These are phyloP conservation scores for Ophiothrix spiculata DNA, from an alignment of 35 echinoderm and acorn worm species.

Conservation along the genomic window DNA sequence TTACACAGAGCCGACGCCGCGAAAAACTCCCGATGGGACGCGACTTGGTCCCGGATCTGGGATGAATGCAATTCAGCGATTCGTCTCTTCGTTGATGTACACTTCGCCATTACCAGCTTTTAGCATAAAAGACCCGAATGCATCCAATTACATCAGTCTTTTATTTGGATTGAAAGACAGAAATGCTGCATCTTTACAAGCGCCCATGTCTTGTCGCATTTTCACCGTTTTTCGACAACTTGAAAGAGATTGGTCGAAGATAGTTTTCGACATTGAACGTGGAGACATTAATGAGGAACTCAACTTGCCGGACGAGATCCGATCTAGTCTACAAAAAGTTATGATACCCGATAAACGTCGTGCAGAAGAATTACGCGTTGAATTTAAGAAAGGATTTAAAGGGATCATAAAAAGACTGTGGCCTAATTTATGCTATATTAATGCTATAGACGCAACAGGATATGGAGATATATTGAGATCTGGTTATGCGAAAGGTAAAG, in stretches of 20 bases:
- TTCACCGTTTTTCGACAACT: not conserved
- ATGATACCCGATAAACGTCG: not conserved
- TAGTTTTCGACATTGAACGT: not conserved
- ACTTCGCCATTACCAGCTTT: slow-evolving; percentile 1
- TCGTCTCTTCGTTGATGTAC: not conserved
- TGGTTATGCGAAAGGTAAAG: slow-evolving; percentile 35
- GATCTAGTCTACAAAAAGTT: not conserved
- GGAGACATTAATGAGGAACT: not conserved
- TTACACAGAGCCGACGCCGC: slow-evolving; percentile 3
- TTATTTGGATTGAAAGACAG: not conserved
- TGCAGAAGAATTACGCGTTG: not conserved
- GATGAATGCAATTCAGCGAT: not conserved
- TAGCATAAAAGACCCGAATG: not conserved
- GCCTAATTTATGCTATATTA: not conserved
- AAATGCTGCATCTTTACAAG: not conserved
- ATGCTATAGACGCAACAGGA: slow-evolving; percentile 22
- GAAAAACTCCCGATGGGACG: not conserved
- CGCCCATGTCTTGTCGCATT: not conserved
- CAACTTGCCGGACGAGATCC: not conserved
- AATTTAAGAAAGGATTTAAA: not conserved
- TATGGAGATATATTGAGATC: slow-evolving; percentile 1
- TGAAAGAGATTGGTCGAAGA: not conserved
- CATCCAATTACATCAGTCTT: not conserved
- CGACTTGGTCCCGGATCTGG: not conserved
- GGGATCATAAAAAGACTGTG: not conserved